Base-by-base conservation (phyloP, 2,797 vertebrate genomes). In the Euphonia xanthogaster region DNA sequence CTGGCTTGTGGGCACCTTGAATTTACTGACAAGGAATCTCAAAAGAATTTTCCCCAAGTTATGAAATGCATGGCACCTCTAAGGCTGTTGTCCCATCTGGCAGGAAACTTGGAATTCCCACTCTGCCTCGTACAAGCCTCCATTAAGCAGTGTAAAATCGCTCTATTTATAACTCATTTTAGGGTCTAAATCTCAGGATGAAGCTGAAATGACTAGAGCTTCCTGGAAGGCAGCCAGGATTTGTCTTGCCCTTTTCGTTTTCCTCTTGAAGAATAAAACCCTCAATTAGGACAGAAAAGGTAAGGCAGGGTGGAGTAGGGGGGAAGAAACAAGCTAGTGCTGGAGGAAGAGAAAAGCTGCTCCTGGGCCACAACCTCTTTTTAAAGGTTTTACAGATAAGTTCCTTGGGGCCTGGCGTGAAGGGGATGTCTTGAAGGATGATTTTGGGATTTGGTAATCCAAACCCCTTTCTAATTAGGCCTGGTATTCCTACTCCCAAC, bases 91-190 rank as follows among this genome's bases (percentile, higher is more conserved):
- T 86, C 86, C 77, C 72, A 85, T 71, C 65, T 73, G 72, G 66
- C 51, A 77, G 47, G 60, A 81, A 33, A 90, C 35, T 50, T 55
- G 50, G 77, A 86, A 78, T 90, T 53, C 58, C 72, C 60, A 9
- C 58, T 72, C 67, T 61, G 31, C 50, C 55, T 85, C 67, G 62
- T 73, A 81, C 85, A 71, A 67, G 42, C 31, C 75, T 78, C 84
- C 74, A 83, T 85, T 91, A 93, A 92, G 51, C 74, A 92, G 85
- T 55, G 47, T 51, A 80, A 90, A 95, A 94, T 57, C 2, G 4
- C 51, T 60, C 87, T 74, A 86, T 94, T 97, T 94, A 63, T 94
- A 95, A 95, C 89, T 91, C 79, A 95, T 93, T 96, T 92, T 78
- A 82, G 79, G 85, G 70, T 67, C 92, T 96, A 76, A 95, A 94